These are phyloP conservation scores for Acanthoscelides obtectus DNA, from an alignment of 2,888 invertebrate species.

Conservation along the genomic window DNA sequence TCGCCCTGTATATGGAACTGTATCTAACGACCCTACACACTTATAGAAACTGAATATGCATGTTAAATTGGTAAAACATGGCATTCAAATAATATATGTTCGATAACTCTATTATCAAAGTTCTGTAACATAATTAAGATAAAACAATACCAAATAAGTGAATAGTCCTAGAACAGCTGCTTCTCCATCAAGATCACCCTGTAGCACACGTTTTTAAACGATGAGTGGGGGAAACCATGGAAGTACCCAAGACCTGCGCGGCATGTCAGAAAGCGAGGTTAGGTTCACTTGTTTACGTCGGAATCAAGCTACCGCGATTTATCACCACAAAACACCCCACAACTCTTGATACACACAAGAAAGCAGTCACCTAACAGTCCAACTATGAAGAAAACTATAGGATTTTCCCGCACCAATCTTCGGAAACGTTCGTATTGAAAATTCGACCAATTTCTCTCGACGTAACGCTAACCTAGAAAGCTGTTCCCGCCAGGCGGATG, in stretches of 20 bases:
- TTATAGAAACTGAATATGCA: no score
- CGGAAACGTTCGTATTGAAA: not conserved
- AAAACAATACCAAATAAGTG: not conserved
- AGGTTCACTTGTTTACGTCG: not conserved
- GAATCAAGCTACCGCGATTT: not conserved
- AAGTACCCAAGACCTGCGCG: not conserved
- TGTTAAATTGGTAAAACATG: no score
- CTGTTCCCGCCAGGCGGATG: not conserved
- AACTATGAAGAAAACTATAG: not conserved
- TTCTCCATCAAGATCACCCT: not conserved
- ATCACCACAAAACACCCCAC: not conserved
- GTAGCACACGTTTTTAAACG: not conserved
- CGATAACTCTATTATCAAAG: no score
- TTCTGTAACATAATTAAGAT: no score
- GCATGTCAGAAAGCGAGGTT: not conserved
- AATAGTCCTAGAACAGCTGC: not conserved
- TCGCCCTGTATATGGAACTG: no score
- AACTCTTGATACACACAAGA: not conserved
- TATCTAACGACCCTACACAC: no score
- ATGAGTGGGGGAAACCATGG: not conserved
- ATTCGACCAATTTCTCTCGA: not conserved
- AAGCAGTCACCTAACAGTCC: not conserved
- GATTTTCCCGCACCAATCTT: not conserved
- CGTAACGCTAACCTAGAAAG: not conserved
- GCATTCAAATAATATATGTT: no score